Base-by-base conservation (phyloP, 1,140 invertebrate species). In the Penaeus japonicus region DNA sequence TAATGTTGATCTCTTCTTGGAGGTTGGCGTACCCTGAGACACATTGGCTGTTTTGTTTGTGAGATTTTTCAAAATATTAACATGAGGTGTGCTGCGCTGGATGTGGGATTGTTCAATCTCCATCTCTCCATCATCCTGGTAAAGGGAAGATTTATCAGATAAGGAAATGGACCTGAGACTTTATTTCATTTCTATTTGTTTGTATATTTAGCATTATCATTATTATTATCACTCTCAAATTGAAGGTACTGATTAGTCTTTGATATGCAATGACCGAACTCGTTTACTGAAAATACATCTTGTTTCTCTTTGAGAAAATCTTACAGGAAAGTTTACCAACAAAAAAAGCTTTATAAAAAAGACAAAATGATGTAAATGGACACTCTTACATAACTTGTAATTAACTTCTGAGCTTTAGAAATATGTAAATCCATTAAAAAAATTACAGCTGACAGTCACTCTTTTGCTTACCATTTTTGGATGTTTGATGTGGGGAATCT, bases 401-500 rank as follows among this genome's bases (percentile, higher is more conserved):
- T 2, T 7, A 0, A 12, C 4, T 47, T 12, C 15, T 15, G 15
- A 47, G 47, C 47, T 47, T 47, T 15, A 47, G 10, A 47, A 15
- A 47, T 15, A 47, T n/a, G n/a, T 47, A 47, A 47, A 47, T 12
- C 15, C 47, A 47, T 12, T 47, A 47, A 47, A 47, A 47, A 12
- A 47, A 47, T 47, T 47, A 47, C 35, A 39, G 35, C 2, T 4
- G 7, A 39, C 35, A 12, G 15, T 70, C 27, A 53, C 2, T 77
- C 24, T 35, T 47, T 65, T 1, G 93, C 93, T 94, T 93, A 96
- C 95, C 93, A 96, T 93, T 94, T 96, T 96, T 32, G 95, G 94
- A 93, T 96, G 95, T 92, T 96, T 96, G 77, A 96, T 94, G 91
- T 96, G 95, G 20, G 96, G 96, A 91, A 97, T 96, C 93, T 97